Evolutionary conservation across 2,888 invertebrate species (phyloP), one percentile per base, ranked within the genome.

Genomic region (Melanargia galathea): DNA sequence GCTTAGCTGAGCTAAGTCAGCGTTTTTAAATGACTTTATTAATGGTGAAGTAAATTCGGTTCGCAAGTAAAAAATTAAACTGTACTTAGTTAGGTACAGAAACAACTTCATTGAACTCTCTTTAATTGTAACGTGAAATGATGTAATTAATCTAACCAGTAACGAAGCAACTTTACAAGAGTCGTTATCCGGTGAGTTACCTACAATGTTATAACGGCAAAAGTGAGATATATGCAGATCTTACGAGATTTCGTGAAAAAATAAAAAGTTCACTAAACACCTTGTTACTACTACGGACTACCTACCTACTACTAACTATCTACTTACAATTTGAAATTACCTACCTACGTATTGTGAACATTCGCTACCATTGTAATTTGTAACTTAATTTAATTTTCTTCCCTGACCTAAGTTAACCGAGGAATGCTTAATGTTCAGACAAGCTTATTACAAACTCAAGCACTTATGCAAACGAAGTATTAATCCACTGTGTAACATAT

Each of bases 91-190:
- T 7, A 43, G 5, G 5, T 43, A 45, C 46, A 35, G 63, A 61
- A 63, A 62, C 57, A 64, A 55, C 60, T 60, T 45, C 63, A 63
- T 65, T 60, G 63, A 65, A 63, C 67, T 62, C 61, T 62, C 61
- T 63, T n/a, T 64, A 66, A 62, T 64, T 64, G 26, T 52, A 61
- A 62, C 55, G 46, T 26, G 22, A 61, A 63, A 45, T 48, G 49
- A 33, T 57, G 18, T 18, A 61, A 63, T 33, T 48, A 55, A 33
- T 57, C 18, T 7, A 43, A 40, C 43, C 43, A 18, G 57, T 49
- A 62, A 73, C 65, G 55, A 64, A 59, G 61, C 51, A 54, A 48
- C 46, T 65, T 61, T 54, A 55, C 38, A 63, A 63, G 43, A 63
- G 60, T 63, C 43, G 40, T 63, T 60, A 60, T 49, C 52, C 63